These are phyloP conservation scores for Clarias laeviceps DNA, from an alignment of 2,797 vertebrate species.

Conservation along the genomic window DNA sequence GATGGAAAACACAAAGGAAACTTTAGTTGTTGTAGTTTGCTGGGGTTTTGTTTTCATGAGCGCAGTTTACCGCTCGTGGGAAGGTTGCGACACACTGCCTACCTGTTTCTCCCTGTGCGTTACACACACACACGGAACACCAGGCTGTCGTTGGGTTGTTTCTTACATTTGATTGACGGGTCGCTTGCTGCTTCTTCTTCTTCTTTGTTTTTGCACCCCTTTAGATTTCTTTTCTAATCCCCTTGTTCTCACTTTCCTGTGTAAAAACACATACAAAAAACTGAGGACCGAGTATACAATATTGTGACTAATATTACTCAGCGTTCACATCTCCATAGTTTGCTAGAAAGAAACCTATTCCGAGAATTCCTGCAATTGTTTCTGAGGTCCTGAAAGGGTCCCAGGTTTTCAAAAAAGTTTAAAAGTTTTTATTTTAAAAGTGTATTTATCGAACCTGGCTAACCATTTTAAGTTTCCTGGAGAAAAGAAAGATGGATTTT, in stretches of 20 bases:
- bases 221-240: not conserved
- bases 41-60: slow-evolving; percentile 89
- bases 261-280: not conserved
- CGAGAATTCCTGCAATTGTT: not conserved
- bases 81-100: slow-evolving; percentile 98
- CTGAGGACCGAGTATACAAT: not conserved
- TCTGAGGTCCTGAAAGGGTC: not conserved
- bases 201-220: slow-evolving; percentile 42
- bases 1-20: slow-evolving; percentile 60
- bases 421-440: too few relatives aligned
- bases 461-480: not conserved
- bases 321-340: not conserved
- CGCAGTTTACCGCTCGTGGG: slow-evolving; percentile 95
- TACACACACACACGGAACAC: slow-evolving; percentile 75
- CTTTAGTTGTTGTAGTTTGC: slow-evolving; percentile 74
- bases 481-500: too few relatives aligned
- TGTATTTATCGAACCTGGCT: not conserved
- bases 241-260: not conserved
- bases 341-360: not conserved
- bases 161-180: slow-evolving; percentile 95
- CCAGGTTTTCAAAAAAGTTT: not conserved
- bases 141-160: slow-evolving; percentile 99
- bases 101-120: slow-evolving; percentile 99
- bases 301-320: not conserved
- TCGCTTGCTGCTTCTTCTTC: slow-evolving; percentile 79